Percentiles rank a stretch among this genome's conserved stretches.
These are phyloP conservation scores for Poeciliopsis infans DNA, from an alignment of 2,797 vertebrate species.

Conservation along the genomic window DNA sequence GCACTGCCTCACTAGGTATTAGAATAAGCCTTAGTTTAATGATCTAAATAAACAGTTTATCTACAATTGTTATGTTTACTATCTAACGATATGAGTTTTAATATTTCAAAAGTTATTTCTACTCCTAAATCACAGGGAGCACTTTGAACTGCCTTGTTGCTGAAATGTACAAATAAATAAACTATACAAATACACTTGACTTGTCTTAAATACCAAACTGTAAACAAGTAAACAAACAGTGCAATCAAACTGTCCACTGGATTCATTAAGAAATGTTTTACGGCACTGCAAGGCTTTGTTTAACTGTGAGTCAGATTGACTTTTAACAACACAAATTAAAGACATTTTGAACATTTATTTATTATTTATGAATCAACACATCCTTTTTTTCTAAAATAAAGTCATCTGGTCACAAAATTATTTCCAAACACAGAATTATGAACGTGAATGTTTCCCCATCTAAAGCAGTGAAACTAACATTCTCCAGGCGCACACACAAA, in stretches of 20 bases:
- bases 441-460: not conserved
- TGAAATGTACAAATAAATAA: too few species aligned
- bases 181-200: too few species aligned
- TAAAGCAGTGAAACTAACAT: constrained; percentile 7
- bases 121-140: not conserved
- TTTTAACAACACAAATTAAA: not conserved
- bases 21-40: not conserved
- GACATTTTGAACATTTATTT: not conserved
- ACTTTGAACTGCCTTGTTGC: too few species aligned
- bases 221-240: not conserved
- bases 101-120: not conserved
- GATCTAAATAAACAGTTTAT: not conserved
- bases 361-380: not conserved
- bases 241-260: not conserved
- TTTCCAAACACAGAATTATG: not conserved
- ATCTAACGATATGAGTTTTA: not conserved
- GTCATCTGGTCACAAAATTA: not conserved
- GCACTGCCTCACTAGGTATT: not conserved
- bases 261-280: not conserved
- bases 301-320: not conserved
- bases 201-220: not conserved
- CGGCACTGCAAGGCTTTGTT: not conserved
- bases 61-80: not conserved
- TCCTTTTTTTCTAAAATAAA: not conserved
- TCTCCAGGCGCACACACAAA: not conserved